phyloP scores from a whole-genome alignment of 2,888 invertebrate genomes.

The Vesta saturnalis region DNA sequence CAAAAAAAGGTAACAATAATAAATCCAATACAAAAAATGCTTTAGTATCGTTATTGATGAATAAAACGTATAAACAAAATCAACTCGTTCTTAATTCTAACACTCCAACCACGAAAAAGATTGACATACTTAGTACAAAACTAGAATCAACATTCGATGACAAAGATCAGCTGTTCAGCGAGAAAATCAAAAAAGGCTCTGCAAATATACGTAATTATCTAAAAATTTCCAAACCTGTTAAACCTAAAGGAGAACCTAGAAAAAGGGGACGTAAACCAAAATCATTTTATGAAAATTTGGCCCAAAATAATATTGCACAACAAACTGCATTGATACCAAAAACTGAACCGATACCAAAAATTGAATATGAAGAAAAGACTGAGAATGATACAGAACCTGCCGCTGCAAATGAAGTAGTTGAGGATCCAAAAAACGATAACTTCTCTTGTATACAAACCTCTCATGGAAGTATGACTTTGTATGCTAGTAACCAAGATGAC shows the following conservation, averaged over 20 bases:
- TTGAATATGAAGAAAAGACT: not conserved
- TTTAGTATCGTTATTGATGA: not conserved
- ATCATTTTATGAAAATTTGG: not conserved
- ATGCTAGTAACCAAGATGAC: not conserved
- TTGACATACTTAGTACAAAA: conserved; percentile 10
- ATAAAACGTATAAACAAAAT: not conserved
- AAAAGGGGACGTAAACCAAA: conserved; percentile 17
- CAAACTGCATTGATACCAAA: no score
- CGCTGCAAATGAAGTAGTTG: not conserved
- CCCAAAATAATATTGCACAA: no score
- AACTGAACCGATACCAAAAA: not conserved
- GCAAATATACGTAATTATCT: conserved; percentile 9
- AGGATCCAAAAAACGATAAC: not conserved
- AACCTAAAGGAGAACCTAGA: conserved; percentile 2
- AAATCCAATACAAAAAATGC: not conserved
- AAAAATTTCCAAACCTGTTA: not conserved
- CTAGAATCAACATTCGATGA: not conserved
- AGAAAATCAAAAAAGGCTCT: conserved; percentile 10
- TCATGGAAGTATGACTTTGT: not conserved
- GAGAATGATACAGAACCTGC: not conserved
- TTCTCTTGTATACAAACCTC: conserved; percentile 4
- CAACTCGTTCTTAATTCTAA: not conserved
- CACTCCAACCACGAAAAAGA: conserved; percentile 1
- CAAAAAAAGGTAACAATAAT: not conserved
- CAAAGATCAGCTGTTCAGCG: not conserved